Evolutionary conservation across 2,888 invertebrate genomes (phyloP).

Genomic region (Oscheius myriophilus): DNA sequence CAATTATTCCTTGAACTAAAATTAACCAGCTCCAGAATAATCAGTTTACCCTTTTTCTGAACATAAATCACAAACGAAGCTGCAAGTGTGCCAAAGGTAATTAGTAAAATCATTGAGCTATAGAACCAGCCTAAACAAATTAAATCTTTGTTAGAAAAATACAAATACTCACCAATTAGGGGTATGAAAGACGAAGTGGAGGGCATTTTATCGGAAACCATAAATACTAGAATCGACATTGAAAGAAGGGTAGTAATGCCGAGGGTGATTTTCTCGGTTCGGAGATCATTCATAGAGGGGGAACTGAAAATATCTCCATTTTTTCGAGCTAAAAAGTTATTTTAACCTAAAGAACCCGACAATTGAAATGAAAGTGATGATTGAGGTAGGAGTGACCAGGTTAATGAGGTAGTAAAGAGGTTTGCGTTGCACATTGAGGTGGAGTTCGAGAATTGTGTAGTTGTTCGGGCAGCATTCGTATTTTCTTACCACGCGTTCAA

Average conservation of each 20-base stretch:
- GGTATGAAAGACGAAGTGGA: conserved; percentile 73
- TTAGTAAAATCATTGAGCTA: conserved; percentile 73
- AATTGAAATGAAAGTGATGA: conserved; percentile 71
- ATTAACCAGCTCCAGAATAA: neutral
- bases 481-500: conserved; percentile 42
- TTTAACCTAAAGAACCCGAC: conserved; percentile 71
- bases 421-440: conserved; percentile 46
- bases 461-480: conserved; percentile 46
- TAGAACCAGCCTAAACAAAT: conserved; percentile 72
- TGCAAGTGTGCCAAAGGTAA: conserved; percentile 73
- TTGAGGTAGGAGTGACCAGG: conserved; percentile 71
- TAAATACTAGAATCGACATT: conserved; percentile 73
- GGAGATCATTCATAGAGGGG: conserved; percentile 59
- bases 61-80: conserved; percentile 73
- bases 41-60: conserved; percentile 69
- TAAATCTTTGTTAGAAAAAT: neutral
- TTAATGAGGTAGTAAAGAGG: conserved; percentile 64
- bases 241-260: conserved; percentile 67
- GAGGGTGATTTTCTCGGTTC: conserved; percentile 66
- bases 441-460: conserved; percentile 43
- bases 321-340: too few species aligned
- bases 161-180: conserved; percentile 71
- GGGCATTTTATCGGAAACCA: conserved; percentile 72
- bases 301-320: conserved; percentile 47
- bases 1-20: conserved; percentile 54